Evolutionary conservation across 2,113 vertebrate species (phyloP), one percentile per base, ranked within the genome.

Genomic region (Meleagris gallopavo): DNA sequence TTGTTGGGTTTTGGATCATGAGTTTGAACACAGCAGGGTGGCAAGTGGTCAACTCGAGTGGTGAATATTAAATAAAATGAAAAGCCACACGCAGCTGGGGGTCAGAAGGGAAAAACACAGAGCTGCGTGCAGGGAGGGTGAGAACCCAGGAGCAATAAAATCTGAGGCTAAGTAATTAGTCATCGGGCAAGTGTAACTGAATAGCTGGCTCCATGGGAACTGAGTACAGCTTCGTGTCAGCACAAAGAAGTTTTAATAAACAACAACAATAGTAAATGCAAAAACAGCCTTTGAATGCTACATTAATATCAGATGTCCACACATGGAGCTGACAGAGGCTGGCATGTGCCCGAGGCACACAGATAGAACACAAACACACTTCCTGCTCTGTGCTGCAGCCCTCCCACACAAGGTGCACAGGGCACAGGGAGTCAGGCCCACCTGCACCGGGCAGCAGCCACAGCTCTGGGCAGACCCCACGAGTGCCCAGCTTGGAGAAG

Each of bases 301-400:
- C 29, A 71, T 32, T 24, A 74, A 24, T 13, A 34, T 21, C 52
- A 58, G 60, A 40, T 30, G 29, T 8, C 62, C 19, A 30, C 1
- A 15, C 40, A 27, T 38, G 38, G 46, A 46, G 65, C 73, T 19
- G 36, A 32, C 19, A 38, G 22, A 24, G 24, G 48, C 40, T 55
- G 65, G 29, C 0, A 3, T 0, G 13, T 34, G 73, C 50, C 41
- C 0, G 0, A 62, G 64, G 69, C 45, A 77, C 1, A 0, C 10
- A 2, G 41, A 4, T 14, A 40, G 19, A 9, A 3, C 3, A 34
- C 1, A 10, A 58, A 29, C 0, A 1, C 3, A 25, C 48, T 8
- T 36, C 43, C 40, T 70, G 62, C 48, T 45, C 48, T 7, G 5
- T 30, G 52, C 72, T 74, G 64, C 72, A 65, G 67, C n/a, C 32